These are phyloP conservation scores for Gonioctena quinquepunctata DNA, from an alignment of 1,140 invertebrate species.

Conservation along the genomic window DNA sequence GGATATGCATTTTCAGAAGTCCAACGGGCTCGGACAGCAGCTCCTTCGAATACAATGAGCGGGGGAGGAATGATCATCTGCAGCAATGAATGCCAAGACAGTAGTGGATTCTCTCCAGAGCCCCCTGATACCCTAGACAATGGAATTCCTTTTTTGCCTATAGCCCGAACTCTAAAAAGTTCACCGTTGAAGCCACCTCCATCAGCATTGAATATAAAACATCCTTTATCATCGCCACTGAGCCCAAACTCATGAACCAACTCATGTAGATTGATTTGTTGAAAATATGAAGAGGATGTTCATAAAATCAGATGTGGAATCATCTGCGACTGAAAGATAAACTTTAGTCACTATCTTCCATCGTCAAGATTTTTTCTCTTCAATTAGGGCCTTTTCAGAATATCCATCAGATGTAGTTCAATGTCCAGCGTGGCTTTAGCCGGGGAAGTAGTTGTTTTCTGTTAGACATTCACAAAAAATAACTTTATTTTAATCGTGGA, in stretches of 20 bases:
- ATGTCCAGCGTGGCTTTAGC: too few relatives aligned
- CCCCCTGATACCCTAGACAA: conserved; percentile 41
- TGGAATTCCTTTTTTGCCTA: conserved; percentile 36
- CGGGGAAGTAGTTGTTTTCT: too few relatives aligned
- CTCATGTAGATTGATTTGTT: too few relatives aligned
- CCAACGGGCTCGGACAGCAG: conserved; percentile 43
- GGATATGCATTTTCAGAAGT: conserved; percentile 36
- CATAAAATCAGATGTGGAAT: too few relatives aligned
- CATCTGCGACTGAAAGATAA: too few relatives aligned
- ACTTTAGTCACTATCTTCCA: too few relatives aligned
- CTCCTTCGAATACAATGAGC: conserved; percentile 47
- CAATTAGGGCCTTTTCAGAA: too few relatives aligned
- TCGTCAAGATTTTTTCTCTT: too few relatives aligned
- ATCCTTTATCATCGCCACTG: neutral
- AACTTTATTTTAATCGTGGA: too few relatives aligned
- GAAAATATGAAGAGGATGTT: too few relatives aligned
- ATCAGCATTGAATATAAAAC: conserved; percentile 28
- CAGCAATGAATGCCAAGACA: conserved; percentile 44
- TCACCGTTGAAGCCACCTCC: conserved; percentile 20
- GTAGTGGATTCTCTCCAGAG: conserved; percentile 43
- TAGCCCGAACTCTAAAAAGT: neutral
- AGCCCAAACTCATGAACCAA: neutral
- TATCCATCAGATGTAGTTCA: too few relatives aligned
- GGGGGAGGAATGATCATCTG: conserved; percentile 44
- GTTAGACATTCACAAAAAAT: too few relatives aligned